A percentile compares a stretch with the other conserved stretches of the same genome.
These are phyloP conservation scores for Parus major DNA, from an alignment of 2,113 vertebrate species.

Conservation along the genomic window DNA sequence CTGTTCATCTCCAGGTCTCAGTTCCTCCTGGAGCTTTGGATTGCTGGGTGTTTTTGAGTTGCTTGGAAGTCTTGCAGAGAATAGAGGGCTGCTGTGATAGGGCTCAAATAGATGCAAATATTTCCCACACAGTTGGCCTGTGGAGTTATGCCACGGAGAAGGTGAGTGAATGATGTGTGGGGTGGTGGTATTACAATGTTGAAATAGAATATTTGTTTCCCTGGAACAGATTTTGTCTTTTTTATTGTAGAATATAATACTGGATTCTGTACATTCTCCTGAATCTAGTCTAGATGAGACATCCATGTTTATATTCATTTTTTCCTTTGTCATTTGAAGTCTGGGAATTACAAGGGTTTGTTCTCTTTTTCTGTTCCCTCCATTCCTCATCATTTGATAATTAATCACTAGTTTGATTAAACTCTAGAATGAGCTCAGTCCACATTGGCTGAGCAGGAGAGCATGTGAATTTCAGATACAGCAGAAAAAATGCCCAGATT, in stretches of 20 bases:
- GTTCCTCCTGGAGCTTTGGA: constrained; percentile 92
- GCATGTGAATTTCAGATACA: background rate
- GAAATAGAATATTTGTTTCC: background rate
- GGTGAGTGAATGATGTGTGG: constrained; percentile 66
- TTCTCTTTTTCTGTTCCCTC: background rate
- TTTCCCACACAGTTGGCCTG: constrained; percentile 91
- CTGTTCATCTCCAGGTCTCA: constrained; percentile 78
- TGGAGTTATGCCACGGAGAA: constrained; percentile 97
- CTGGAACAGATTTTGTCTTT: background rate
- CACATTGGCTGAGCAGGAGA: background rate
- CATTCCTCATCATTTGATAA: background rate
- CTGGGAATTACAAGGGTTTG: background rate
- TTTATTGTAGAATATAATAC: background rate
- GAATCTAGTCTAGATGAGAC: background rate
- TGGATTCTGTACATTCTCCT: background rate
- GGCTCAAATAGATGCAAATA: constrained; percentile 88
- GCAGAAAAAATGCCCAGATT: background rate
- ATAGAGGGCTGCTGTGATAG: constrained; percentile 95
- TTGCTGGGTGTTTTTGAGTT: constrained; percentile 98
- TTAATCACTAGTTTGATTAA: background rate
- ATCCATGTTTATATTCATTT: background rate
- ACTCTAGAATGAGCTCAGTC: background rate
- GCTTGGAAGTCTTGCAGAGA: constrained; percentile 94
- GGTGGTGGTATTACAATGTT: background rate
- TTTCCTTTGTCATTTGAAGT: background rate